These are phyloP conservation scores for Drosophila chauvacae DNA, from an alignment of 1,140 invertebrate species.

Conservation along the genomic window DNA sequence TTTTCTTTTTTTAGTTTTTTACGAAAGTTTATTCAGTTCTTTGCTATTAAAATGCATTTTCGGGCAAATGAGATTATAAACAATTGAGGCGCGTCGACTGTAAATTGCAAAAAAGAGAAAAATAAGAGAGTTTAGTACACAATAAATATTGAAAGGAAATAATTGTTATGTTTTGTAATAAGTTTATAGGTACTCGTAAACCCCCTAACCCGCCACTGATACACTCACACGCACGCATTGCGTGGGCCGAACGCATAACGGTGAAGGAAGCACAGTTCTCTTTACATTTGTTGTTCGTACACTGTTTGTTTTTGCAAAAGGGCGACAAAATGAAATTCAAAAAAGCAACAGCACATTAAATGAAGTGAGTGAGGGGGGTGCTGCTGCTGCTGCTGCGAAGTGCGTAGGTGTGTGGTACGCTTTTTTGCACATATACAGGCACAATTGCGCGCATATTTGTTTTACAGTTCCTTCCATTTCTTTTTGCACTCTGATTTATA, in stretches of 20 bases:
- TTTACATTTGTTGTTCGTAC: conserved; percentile 33
- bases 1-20: conserved; percentile 18
- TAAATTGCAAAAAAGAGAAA: conserved; percentile 20
- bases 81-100: conserved; percentile 56
- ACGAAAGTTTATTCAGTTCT: conserved; percentile 38
- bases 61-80: conserved; percentile 44
- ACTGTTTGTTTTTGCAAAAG: conserved; percentile 61
- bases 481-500: conserved; percentile 51
- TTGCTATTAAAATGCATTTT: conserved; percentile 60
- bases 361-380: conserved; percentile 17
- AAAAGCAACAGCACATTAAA: conserved; percentile 68
- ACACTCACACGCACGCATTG: conserved; percentile 13
- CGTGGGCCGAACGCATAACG: conserved; percentile 42
- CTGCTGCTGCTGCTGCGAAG: conserved; percentile 48
- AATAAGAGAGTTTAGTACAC: conserved; percentile 36
- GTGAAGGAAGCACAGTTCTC: conserved; percentile 48
- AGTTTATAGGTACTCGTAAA: not conserved
- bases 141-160: not conserved
- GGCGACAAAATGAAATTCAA: conserved; percentile 66
- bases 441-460: conserved; percentile 74
- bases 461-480: conserved; percentile 65
- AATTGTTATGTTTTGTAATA: not conserved
- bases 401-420: conserved; percentile 52
- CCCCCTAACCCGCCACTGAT: not conserved
- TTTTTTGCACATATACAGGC: conserved; percentile 68